phyloP scores from a whole-genome alignment of 2,113 vertebrate genomes.

The Zootoca vivipara region DNA sequence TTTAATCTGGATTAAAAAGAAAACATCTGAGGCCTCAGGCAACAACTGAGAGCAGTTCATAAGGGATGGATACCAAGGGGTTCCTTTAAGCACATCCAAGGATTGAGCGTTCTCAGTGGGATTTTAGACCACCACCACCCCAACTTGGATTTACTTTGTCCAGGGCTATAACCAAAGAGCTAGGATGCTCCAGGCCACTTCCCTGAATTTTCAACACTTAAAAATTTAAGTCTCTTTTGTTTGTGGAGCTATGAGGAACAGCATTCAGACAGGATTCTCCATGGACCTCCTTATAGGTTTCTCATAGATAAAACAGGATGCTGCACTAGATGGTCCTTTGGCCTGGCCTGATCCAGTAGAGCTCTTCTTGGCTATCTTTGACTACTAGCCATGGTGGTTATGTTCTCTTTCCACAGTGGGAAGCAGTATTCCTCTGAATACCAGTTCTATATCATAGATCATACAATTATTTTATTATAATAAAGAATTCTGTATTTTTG shows the following conservation, averaged over 20 bases:
- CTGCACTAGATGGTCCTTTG: too few relatives aligned
- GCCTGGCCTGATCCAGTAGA: too few relatives aligned
- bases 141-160: too few relatives aligned
- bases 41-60: constrained; percentile 20
- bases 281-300: too few relatives aligned
- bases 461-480: too few relatives aligned
- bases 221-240: background rate
- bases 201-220: background rate
- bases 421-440: too few relatives aligned
- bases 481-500: too few relatives aligned
- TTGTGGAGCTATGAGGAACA: background rate
- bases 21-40: constrained; percentile 65
- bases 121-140: background rate
- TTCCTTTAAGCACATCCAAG: background rate
- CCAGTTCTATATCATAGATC: too few relatives aligned
- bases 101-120: background rate
- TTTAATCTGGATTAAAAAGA: constrained; percentile 76
- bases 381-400: too few relatives aligned
- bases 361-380: too few relatives aligned
- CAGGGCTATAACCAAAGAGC: background rate
- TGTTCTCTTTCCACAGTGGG: too few relatives aligned
- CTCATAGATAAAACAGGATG: too few relatives aligned
- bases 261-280: background rate
- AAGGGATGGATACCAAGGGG: background rate
- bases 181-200: background rate